These are phyloP conservation scores for Clistopyga incitator DNA, from an alignment of 2,888 invertebrate genomes.

Conservation along the genomic window DNA sequence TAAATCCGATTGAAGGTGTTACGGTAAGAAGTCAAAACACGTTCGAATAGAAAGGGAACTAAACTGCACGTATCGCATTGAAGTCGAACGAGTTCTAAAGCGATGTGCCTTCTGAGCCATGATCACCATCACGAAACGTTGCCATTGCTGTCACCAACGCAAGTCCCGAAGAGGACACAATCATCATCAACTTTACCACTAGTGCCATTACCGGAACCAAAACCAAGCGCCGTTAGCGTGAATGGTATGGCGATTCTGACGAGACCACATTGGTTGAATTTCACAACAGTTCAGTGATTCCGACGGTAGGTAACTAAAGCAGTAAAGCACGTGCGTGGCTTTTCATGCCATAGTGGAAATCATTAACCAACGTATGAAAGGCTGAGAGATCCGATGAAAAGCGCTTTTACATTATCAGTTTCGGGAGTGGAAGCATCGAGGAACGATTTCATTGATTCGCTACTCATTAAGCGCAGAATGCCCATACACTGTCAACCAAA, in stretches of 20 bases:
- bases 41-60: neutral
- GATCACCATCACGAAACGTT: neutral
- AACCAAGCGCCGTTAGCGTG: slow-evolving; percentile 2
- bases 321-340: slow-evolving; percentile 24
- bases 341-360: slow-evolving; percentile 48
- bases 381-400: slow-evolving; percentile 6
- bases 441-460: neutral
- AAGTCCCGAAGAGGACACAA: neutral
- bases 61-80: neutral
- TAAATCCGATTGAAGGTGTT: neutral
- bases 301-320: slow-evolving; percentile 14
- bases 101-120: neutral
- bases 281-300: slow-evolving; percentile 57
- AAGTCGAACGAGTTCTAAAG: neutral
- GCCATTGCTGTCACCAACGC: neutral
- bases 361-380: slow-evolving; percentile 34
- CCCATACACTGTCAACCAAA: too few species aligned
- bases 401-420: slow-evolving; percentile 9
- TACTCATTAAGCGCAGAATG: neutral
- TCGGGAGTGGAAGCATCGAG: slow-evolving; percentile 4
- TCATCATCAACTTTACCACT: neutral
- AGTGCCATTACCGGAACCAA: slow-evolving; percentile 1
- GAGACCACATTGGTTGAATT: slow-evolving; percentile 61
- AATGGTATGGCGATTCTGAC: slow-evolving; percentile 44
- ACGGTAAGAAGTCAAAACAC: neutral